Evolutionary conservation across 2,888 invertebrate species (phyloP), one percentile per base, ranked within the genome.

Genomic region (Fragum sueziense): DNA sequence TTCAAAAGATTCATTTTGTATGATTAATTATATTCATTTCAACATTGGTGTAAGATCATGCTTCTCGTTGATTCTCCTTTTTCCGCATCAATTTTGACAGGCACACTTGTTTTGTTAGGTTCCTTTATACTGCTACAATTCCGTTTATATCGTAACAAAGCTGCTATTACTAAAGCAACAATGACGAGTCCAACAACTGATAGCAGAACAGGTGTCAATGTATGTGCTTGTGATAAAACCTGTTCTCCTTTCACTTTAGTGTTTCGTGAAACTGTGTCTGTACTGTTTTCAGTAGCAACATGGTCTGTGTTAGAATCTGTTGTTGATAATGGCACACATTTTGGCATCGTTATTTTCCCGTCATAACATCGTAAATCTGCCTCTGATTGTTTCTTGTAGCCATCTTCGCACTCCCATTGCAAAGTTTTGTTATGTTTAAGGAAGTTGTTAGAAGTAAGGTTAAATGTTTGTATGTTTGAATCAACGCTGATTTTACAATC

Each of bases 401-500:
- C 59, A n/a, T n/a, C 22, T 22, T 57, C 57, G 57, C 74, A 74
- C 1, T 25, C 22, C 74, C 74, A 74, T 4, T 29, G 22, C 9
- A 74, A 47, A 4, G 25, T 37, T 27, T 33, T n/a, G 6, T 29
- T 33, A 59, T 74, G 74, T 37, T 65, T 34, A 0, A 74, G 25
- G 29, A 68, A 74, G 1, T 57, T 41, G n/a, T 57, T 52, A 17
- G 4, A 7, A 14, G 70, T 34, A 33, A 65, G 31, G 33, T 74
- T 74, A 0, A 9, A 37, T 2, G 31, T 31, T 2, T 47, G 33
- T 2, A 72, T 51, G 0, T 33, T 41, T 22, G 27, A 29, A 59
- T 37, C 29, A 31, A 29, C 34, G 6, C 29, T n/a, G 33, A 75
- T 27, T n/a, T 73, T 65, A 59, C 80, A 80, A 47, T 80, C 65